phyloP scores from a whole-genome alignment of 2,888 invertebrate genomes.

The Drosophila flavopinicola region DNA sequence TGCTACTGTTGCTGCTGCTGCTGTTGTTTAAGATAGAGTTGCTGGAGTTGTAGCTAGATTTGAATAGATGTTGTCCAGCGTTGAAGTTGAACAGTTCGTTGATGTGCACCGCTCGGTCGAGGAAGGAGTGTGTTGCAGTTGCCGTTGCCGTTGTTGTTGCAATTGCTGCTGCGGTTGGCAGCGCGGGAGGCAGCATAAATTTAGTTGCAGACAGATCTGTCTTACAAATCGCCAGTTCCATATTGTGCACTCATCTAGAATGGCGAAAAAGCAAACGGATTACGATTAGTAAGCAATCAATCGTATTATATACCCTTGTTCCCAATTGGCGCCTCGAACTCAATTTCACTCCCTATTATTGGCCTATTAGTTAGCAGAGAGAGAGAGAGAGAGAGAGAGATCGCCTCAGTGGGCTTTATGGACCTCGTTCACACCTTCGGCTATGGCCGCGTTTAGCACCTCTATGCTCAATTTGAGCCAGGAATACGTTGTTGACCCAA shows the following conservation, averaged over 20 bases:
- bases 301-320: neutral
- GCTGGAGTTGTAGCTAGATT: constrained; percentile 35
- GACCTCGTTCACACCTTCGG: constrained; percentile 68
- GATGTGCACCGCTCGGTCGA: constrained; percentile 72
- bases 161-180: constrained; percentile 60
- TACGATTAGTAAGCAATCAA: constrained; percentile 25
- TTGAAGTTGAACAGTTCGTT: constrained; percentile 79
- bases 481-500: constrained; percentile 57
- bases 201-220: constrained; percentile 81
- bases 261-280: constrained; percentile 17
- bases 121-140: constrained; percentile 65
- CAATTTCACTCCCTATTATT: constrained; percentile 34
- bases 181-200: constrained; percentile 82
- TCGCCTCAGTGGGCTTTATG: constrained; percentile 20
- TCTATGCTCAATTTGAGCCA: constrained; percentile 66
- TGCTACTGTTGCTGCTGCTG: constrained; percentile 27
- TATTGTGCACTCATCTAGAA: constrained; percentile 80
- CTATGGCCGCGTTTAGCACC: constrained; percentile 63
- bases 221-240: constrained; percentile 83
- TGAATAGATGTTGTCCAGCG: constrained; percentile 73
- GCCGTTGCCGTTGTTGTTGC: constrained; percentile 70
- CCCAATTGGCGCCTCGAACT: constrained; percentile 36
- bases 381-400: too few species aligned
- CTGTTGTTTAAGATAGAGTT: constrained; percentile 38
- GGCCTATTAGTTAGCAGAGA: constrained; percentile 58